Evolutionary conservation across 2,888 invertebrate species (phyloP), one percentile per base, ranked within the genome.

Genomic region (Onthophagus sagittarius): DNA sequence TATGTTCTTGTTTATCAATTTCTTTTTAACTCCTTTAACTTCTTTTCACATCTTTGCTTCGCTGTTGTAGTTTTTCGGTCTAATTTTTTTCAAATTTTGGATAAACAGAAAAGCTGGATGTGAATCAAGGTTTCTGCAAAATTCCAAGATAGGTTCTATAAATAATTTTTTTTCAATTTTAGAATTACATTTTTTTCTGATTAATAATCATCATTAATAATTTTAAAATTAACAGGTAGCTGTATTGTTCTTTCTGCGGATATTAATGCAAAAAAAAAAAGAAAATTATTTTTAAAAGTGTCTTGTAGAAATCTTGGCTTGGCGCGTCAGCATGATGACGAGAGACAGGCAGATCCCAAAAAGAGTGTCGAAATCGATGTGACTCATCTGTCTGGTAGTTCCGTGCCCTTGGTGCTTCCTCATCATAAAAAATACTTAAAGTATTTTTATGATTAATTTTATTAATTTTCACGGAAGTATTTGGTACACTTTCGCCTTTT

Each of bases 341-440:
- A 84, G 83, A 79, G 83, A 23, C 23, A 23, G 23, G 23, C 23
- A 23, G 23, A 23, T 23, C 23, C 23, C 23, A 23, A 23, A 23
- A 23, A 23, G 23, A 23, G 23, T 23, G 3, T 23, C 23, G 82
- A 82, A 83, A 81, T 83, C 83, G 81, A 79, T 79, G 75, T 79
- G 76, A 80, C 84, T 86, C 86, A 84, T 86, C 86, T 86, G 85
- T 85, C 85, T 83, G 84, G 84, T 82, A 82, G 82, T 80, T 80
- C 86, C 84, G 85, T 85, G 83, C 84, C 83, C 82, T 79, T 84
- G 85, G 76, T 75, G 74, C 73, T 76, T 69, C 62, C 71, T 67
- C 67, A 70, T 73, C 23, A 23, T 23, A 23, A 23, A 23, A 23
- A 23, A 23, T 23, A 23, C 23, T 23, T 23, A 23, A 11, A 9